Percentiles rank a stretch among this genome's conserved stretches.
Evolutionary conservation across 2,888 invertebrate species (phyloP).

Genomic region (Tuberolachnus salignus): DNA sequence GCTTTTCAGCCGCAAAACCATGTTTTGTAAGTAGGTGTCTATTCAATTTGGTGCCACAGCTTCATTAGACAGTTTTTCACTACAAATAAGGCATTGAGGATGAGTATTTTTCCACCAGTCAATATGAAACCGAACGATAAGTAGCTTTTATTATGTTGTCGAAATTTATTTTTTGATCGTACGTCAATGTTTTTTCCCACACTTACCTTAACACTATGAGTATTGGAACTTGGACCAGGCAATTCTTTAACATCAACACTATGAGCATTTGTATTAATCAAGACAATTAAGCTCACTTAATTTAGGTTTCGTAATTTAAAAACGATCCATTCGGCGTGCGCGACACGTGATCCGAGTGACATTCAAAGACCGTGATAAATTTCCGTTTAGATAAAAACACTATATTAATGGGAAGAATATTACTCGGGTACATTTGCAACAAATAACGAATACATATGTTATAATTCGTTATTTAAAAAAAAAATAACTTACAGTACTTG

Average conservation of each 20-base stretch:
- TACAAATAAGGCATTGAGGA: conserved; percentile 55
- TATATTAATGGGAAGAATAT: too few species aligned
- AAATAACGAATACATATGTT: too few species aligned
- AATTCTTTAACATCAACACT: conserved; percentile 7
- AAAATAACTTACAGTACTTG: too few species aligned
- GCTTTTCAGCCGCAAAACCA: conserved; percentile 33
- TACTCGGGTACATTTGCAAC: too few species aligned
- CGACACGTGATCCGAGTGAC: too few species aligned
- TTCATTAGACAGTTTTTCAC: conserved; percentile 55
- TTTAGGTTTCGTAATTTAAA: too few species aligned
- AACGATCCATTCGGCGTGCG: too few species aligned
- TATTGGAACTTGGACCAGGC: conserved; percentile 29
- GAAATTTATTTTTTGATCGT: conserved; percentile 27
- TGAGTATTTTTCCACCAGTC: conserved; percentile 38
- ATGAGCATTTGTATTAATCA: too few species aligned
- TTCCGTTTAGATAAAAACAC: too few species aligned
- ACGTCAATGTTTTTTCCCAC: conserved; percentile 20
- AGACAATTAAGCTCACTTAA: too few species aligned
- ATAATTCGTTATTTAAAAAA: too few species aligned
- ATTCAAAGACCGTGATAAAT: too few species aligned
- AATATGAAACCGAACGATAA: conserved; percentile 18
- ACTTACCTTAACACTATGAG: conserved; percentile 27
- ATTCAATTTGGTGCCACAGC: conserved; percentile 51
- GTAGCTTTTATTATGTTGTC: not conserved
- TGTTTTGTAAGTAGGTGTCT: conserved; percentile 33